These are phyloP conservation scores for Meteorus sp. DNA, from an alignment of 1,140 invertebrate genomes.

Conservation along the genomic window DNA sequence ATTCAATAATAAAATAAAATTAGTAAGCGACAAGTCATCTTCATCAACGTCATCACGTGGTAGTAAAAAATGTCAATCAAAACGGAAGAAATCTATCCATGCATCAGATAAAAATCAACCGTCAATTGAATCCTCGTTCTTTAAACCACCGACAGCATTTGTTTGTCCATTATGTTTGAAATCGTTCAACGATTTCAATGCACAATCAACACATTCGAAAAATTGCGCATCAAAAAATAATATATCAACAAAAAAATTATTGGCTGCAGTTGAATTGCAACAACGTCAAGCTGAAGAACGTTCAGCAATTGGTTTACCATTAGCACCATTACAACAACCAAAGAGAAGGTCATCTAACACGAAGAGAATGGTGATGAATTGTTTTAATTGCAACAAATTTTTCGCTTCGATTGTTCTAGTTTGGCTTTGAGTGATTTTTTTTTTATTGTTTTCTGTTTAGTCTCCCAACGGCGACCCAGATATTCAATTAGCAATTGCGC, in stretches of 20 bases:
- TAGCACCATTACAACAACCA: constrained; percentile 43
- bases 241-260: constrained; percentile 50
- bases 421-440: not conserved
- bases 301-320: constrained; percentile 51
- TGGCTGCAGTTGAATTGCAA: constrained; percentile 56
- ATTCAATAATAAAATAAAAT: too few relatives aligned
- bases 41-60: too few relatives aligned
- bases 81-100: too few relatives aligned
- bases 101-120: constrained; percentile 31
- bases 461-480: constrained; percentile 45
- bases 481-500: constrained; percentile 56
- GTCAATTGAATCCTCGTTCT: constrained; percentile 48
- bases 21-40: too few relatives aligned
- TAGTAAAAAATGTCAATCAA: too few relatives aligned
- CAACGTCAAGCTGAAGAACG: constrained; percentile 56
- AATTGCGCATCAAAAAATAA: constrained; percentile 57
- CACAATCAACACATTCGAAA: constrained; percentile 53
- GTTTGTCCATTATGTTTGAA: constrained; percentile 57
- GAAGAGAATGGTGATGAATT: constrained; percentile 2
- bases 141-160: constrained; percentile 38
- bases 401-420: constrained; percentile 10
- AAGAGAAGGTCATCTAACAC: constrained; percentile 32
- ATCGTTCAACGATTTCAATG: constrained; percentile 41
- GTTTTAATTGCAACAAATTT: not conserved
- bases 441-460: constrained; percentile 34